Percentiles rank a stretch among this genome's conserved stretches.
phyloP scores from a whole-genome alignment of 2,113 vertebrate genomes.

The Collichthys lucidus region DNA sequence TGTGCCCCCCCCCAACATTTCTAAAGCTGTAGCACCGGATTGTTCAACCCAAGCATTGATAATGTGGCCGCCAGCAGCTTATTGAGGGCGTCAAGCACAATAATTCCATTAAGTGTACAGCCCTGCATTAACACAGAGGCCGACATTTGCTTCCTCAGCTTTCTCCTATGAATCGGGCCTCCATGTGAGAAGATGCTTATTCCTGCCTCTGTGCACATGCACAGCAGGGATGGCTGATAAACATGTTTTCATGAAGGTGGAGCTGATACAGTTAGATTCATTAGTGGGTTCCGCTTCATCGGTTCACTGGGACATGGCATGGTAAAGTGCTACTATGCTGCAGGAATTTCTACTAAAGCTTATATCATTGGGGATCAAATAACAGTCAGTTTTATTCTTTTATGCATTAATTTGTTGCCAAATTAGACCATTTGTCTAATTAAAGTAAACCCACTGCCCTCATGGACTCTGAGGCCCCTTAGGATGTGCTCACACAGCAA shows the following conservation, averaged over 20 bases:
- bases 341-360: not conserved
- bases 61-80: constrained; percentile 49
- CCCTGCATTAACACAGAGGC: constrained; percentile 31
- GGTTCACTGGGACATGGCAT: not conserved
- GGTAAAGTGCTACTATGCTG: not conserved
- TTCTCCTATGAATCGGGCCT: constrained; percentile 27
- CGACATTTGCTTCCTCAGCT: constrained; percentile 40
- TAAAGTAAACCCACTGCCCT: not conserved
- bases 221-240: constrained; percentile 49
- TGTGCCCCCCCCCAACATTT: constrained; percentile 45
- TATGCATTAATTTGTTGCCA: not conserved
- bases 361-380: not conserved
- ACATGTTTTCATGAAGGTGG: constrained; percentile 41
- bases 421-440: constrained; percentile 1
- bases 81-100: constrained; percentile 32
- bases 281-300: not conserved
- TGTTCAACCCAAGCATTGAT: constrained; percentile 53
- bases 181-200: constrained; percentile 37
- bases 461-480: not conserved
- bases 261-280: constrained; percentile 40
- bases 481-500: constrained; percentile 8
- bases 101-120: constrained; percentile 55
- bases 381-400: not conserved
- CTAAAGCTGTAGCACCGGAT: constrained; percentile 39
- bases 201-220: constrained; percentile 51